Base-by-base conservation (phyloP, 1,140 invertebrate genomes). In the Nymphalis io region DNA sequence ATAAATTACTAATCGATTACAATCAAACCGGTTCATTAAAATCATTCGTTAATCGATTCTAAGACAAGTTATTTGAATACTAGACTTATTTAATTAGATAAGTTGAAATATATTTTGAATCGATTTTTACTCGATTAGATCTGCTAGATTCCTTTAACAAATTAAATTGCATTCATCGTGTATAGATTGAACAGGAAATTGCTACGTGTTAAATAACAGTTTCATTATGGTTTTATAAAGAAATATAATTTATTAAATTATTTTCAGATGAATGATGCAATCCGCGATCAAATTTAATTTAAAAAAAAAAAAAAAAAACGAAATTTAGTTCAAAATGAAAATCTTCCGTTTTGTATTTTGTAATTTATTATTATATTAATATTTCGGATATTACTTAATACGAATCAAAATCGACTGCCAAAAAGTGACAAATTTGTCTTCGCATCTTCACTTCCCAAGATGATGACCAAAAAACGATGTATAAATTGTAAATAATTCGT, bases 391-490 rank as follows among this genome's bases (percentile, higher is more conserved):
- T 44, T 40, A 38, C 60, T 21, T 63, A 39, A 61, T 13, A 65
- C 46, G n/a, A 71, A 66, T 58, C 62, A 60, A 33, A 60, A 67
- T 65, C 70, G 64, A 67, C 64, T 72, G 70, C 70, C 70, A 72
- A 72, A 71, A 69, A 74, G 46, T 69, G 48, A 71, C 46, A 61
- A 71, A 62, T 72, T 61, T 69, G 73, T 78, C 73, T 79, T 78
- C 70, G 70, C 68, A 73, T 75, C 74, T 78, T 81, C 70, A 80
- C 74, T 81, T 77, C 76, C 81, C 79, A 85, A 87, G 85, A 81
- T 72, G 71, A 79, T 83, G 87, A 88, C 87, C 85, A 87, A 88
- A 87, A 83, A 83, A 70, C 51, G 44, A 67, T 75, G 70, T 82
- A 72, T 75, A 83, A 83, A 80, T 70, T 87, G 83, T 87, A 85